A percentile compares a stretch with the other conserved stretches of the same genome.
phyloP scores from a whole-genome alignment of 1,140 invertebrate genomes.

The Euura lappo region DNA sequence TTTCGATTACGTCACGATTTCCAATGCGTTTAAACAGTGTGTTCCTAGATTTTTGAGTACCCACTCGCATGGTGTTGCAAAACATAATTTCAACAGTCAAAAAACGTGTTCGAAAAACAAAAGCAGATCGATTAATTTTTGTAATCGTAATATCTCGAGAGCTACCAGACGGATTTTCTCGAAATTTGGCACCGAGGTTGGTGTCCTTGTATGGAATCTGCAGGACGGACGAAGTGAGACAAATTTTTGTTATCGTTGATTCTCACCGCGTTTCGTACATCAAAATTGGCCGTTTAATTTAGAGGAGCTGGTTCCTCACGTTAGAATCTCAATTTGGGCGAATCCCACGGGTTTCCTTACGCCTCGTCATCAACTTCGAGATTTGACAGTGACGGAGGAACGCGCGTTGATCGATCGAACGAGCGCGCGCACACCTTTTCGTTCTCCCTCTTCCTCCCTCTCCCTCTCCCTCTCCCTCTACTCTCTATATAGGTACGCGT shows the following conservation, averaged over 20 bases:
- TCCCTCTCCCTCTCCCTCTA: not conserved
- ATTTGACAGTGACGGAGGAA: conserved; percentile 6
- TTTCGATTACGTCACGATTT: too few species aligned
- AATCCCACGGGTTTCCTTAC: not conserved
- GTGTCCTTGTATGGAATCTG: not conserved
- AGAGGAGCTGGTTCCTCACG: not conserved
- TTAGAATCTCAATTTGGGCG: not conserved
- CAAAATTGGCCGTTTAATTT: not conserved
- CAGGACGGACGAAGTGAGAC: not conserved
- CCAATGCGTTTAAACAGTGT: not conserved
- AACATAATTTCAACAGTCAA: not conserved
- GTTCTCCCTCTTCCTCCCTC: not conserved
- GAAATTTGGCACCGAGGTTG: not conserved
- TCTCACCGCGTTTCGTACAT: not conserved
- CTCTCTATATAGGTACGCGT: not conserved
- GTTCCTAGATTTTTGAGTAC: not conserved
- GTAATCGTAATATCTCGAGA: not conserved
- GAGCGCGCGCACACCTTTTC: not conserved
- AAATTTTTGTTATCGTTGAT: not conserved
- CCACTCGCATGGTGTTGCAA: not conserved
- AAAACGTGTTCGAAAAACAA: not conserved
- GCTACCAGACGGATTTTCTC: not conserved
- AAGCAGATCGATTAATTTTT: not conserved
- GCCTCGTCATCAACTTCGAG: conserved; percentile 5
- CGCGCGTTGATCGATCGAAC: conserved; percentile 3